A percentile compares a stretch with the other conserved stretches of the same genome.
Conservation (phyloP, 2,888 invertebrate genomes). For the Archips crataeganus region DNA sequence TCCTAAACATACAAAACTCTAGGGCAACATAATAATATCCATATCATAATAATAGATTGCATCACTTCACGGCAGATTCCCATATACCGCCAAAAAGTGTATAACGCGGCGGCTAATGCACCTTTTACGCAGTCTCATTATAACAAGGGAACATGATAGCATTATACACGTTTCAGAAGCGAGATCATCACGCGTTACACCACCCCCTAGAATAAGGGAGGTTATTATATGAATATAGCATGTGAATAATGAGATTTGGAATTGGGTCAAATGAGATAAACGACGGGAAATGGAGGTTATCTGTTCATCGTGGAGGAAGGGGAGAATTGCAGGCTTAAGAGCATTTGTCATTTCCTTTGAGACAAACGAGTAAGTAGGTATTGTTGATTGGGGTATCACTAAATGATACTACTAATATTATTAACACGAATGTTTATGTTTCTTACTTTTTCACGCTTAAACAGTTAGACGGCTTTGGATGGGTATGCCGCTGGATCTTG, state of each 20-base stretch:
- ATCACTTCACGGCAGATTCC: not conserved
- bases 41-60: conserved; percentile 7
- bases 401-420: not conserved
- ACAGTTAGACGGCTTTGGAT: no score
- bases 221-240: not conserved
- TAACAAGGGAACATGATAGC: conserved; percentile 11
- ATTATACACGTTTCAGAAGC: conserved; percentile 5
- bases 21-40: not conserved
- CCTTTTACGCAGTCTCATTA: conserved; percentile 17
- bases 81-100: conserved; percentile 8
- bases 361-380: not conserved
- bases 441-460: no score
- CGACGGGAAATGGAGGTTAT: not conserved
- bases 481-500: no score
- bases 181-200: conserved; percentile 19
- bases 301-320: conserved; percentile 5
- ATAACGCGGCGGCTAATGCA: conserved; percentile 10
- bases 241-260: conserved; percentile 25
- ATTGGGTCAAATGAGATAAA: conserved; percentile 21
- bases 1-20: not conserved
- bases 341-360: not conserved
- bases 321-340: not conserved
- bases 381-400: not conserved
- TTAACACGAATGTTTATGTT: no score
- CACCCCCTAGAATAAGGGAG: not conserved